phyloP scores from a whole-genome alignment of 2,888 invertebrate species.

The Chironomus tentans region DNA sequence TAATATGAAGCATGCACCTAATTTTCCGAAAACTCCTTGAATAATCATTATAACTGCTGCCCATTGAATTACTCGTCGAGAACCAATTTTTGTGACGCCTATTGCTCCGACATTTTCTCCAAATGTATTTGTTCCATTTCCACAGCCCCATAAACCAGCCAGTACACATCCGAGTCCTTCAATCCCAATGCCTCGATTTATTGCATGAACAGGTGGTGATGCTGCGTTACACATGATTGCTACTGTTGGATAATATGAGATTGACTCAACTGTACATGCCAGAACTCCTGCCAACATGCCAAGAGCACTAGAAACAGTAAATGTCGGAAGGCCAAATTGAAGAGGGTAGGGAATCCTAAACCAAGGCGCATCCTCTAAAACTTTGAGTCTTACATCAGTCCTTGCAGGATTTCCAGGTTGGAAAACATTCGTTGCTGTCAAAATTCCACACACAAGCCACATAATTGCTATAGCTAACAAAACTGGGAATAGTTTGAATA shows the following conservation, averaged over 20 bases:
- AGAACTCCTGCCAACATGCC: slow-evolving; percentile 68
- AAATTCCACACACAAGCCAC: slow-evolving; percentile 64
- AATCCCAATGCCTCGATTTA: slow-evolving; percentile 76
- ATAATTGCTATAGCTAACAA: slow-evolving; percentile 63
- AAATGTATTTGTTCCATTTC: slow-evolving; percentile 82
- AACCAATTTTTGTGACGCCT: slow-evolving; percentile 75
- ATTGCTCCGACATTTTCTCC: slow-evolving; percentile 86
- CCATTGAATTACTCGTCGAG: slow-evolving; percentile 70
- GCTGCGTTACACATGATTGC: slow-evolving; percentile 73
- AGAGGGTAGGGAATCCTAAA: slow-evolving; percentile 74
- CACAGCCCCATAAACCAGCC: slow-evolving; percentile 68
- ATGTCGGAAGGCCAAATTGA: slow-evolving; percentile 68
- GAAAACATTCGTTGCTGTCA: slow-evolving; percentile 57
- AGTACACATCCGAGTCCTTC: slow-evolving; percentile 79
- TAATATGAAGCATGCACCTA: slow-evolving; percentile 69
- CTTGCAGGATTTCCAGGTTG: slow-evolving; percentile 59
- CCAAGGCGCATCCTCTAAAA: slow-evolving; percentile 67
- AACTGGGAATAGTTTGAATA: slow-evolving; percentile 74
- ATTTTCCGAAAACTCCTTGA: slow-evolving; percentile 65
- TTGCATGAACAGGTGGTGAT: slow-evolving; percentile 75
- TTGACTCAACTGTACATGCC: slow-evolving; percentile 71
- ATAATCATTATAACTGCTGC: slow-evolving; percentile 64
- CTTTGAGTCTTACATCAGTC: slow-evolving; percentile 60
- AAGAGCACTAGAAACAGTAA: slow-evolving; percentile 53
- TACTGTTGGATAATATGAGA: slow-evolving; percentile 87